Conservation (phyloP, 2,888 invertebrate genomes). For the Clunio marinus region DNA sequence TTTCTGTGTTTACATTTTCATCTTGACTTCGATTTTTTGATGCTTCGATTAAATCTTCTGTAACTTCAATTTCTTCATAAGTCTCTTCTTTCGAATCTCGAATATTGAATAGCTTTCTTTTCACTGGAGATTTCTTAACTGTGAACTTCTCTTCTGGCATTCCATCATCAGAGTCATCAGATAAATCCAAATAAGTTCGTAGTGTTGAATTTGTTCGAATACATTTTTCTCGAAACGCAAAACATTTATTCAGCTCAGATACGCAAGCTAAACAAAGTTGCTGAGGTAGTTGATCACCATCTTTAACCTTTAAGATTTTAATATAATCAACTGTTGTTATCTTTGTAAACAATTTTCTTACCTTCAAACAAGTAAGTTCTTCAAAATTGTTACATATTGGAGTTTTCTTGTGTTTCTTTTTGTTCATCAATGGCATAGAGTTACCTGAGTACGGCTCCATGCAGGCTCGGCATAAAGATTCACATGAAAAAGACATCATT, state of each 20-base stretch:
- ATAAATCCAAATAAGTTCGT: conserved; percentile 4
- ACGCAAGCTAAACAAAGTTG: conserved; percentile 19
- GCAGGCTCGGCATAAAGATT: neutral
- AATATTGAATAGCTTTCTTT: neutral
- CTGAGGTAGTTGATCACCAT: conserved; percentile 15
- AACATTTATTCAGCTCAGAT: conserved; percentile 21
- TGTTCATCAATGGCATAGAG: conserved; percentile 5
- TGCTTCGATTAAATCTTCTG: neutral
- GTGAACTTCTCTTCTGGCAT: neutral
- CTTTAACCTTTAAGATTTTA: conserved; percentile 2
- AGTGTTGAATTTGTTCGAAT: conserved; percentile 9
- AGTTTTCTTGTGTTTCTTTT: conserved; percentile 15
- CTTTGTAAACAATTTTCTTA: too few species aligned
- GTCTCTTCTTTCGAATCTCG: neutral
- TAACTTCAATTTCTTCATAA: conserved; percentile 21
- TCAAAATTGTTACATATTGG: conserved; percentile 22
- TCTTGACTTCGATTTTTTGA: neutral
- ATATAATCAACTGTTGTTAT: too few species aligned
- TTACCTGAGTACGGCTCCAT: conserved; percentile 6
- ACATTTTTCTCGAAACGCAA: conserved; percentile 17
- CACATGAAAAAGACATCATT: conserved; percentile 5
- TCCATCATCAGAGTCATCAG: neutral
- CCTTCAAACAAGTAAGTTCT: neutral
- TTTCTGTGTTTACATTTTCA: neutral
- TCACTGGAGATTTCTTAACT: neutral